Evolutionary conservation across 2,888 invertebrate genomes (phyloP).

Genomic region (Kryphioiulus occultus): DNA sequence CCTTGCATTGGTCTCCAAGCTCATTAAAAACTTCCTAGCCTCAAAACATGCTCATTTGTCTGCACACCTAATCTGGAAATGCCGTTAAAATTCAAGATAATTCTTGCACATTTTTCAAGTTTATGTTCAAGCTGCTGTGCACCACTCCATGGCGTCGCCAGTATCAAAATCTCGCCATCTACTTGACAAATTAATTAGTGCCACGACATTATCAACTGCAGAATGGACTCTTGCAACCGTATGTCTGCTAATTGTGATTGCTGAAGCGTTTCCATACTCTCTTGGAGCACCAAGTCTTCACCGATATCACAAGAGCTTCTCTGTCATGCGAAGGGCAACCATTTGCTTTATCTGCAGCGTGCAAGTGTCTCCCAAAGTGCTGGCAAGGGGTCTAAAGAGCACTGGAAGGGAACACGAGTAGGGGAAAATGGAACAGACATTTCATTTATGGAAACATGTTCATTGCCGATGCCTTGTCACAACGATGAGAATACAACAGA

Average conservation of each 20-base stretch:
- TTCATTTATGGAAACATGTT: conserved; percentile 1
- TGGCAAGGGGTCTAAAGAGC: not conserved
- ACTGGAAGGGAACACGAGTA: not conserved
- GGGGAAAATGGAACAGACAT: not conserved
- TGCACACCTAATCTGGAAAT: too few relatives aligned
- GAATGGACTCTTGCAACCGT: not conserved
- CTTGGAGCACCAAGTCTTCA: not conserved
- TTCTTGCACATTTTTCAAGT: too few relatives aligned
- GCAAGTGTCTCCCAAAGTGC: not conserved
- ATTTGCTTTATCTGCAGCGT: not conserved
- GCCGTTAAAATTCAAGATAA: too few relatives aligned
- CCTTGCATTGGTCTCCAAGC: too few relatives aligned
- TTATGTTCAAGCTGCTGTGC: too few relatives aligned
- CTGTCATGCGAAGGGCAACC: conserved; percentile 2
- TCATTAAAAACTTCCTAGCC: too few relatives aligned
- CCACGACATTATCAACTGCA: not conserved
- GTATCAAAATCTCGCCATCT: not conserved
- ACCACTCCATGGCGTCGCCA: not conserved
- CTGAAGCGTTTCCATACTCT: not conserved
- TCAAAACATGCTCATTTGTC: too few relatives aligned
- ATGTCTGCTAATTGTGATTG: not conserved
- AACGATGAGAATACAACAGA: conserved; percentile 20
- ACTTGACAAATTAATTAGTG: not conserved
- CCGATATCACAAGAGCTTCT: not conserved
- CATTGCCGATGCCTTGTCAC: not conserved